These are phyloP conservation scores for Chironomus tepperi DNA, from an alignment of 1,140 invertebrate genomes.

Conservation along the genomic window DNA sequence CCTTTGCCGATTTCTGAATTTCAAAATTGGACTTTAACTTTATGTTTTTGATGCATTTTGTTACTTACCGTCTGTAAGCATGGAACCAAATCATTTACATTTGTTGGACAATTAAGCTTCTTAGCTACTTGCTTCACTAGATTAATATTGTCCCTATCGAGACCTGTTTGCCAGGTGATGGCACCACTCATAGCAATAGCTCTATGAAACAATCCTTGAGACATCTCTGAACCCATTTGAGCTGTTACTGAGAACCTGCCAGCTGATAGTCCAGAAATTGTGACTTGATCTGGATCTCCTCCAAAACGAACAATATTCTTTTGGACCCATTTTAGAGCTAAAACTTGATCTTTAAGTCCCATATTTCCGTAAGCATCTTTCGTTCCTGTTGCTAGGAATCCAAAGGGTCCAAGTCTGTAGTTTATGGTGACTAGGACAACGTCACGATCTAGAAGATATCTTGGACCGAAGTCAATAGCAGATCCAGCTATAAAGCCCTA, in stretches of 20 bases:
- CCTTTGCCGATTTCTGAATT: background rate
- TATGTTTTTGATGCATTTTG: too few relatives aligned
- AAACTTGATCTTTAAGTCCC: constrained; percentile 30
- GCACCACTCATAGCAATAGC: constrained; percentile 41
- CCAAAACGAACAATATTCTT: constrained; percentile 47
- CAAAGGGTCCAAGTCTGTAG: constrained; percentile 43
- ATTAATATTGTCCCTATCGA: background rate
- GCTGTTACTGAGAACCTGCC: constrained; percentile 39
- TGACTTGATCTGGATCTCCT: constrained; percentile 48
- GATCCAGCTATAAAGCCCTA: constrained; percentile 33
- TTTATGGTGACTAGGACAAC: constrained; percentile 43
- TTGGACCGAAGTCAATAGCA: constrained; percentile 32
- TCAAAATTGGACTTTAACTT: too few relatives aligned
- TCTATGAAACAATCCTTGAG: constrained; percentile 45
- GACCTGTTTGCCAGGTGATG: background rate
- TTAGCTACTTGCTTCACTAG: background rate
- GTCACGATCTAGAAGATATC: constrained; percentile 41
- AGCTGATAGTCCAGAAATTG: constrained; percentile 45
- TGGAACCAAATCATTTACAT: background rate
- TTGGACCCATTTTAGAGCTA: constrained; percentile 43
- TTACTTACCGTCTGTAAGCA: background rate
- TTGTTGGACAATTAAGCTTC: background rate
- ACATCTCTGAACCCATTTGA: constrained; percentile 41
- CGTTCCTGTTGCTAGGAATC: constrained; percentile 47
- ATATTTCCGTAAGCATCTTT: constrained; percentile 33